Percentiles rank a stretch among this genome's conserved stretches.
phyloP scores from a whole-genome alignment of 2,888 invertebrate genomes.

The Dusona sp. region DNA sequence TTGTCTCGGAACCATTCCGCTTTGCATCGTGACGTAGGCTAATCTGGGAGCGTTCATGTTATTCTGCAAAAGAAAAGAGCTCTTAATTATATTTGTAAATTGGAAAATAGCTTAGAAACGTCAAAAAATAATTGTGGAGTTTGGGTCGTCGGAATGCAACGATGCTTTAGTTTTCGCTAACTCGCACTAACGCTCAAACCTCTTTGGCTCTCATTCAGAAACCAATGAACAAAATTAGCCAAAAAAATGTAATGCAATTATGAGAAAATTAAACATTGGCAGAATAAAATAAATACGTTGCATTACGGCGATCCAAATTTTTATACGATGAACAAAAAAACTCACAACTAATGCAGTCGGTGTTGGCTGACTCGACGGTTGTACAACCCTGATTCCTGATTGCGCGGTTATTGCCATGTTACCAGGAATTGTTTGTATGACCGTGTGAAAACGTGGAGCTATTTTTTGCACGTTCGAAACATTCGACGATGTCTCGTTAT shows the following conservation, averaged over 20 bases:
- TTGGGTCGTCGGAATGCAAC: neutral
- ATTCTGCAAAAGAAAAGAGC: conserved; percentile 74
- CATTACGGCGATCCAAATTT: neutral
- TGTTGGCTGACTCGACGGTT: conserved; percentile 78
- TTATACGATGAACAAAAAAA: conserved; percentile 30
- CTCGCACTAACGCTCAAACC: neutral
- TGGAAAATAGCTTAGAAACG: neutral
- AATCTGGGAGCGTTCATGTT: conserved; percentile 80
- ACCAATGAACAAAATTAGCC: neutral
- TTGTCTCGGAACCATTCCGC: conserved; percentile 78
- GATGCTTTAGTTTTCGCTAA: neutral
- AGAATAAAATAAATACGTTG: neutral
- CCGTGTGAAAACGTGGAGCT: conserved; percentile 77
- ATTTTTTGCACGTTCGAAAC: conserved; percentile 69
- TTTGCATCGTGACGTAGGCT: conserved; percentile 81
- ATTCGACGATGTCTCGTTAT: conserved; percentile 46
- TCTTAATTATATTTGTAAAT: neutral
- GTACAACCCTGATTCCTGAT: conserved; percentile 79
- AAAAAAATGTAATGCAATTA: neutral
- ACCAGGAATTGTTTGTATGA: conserved; percentile 79
- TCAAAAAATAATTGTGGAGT: neutral
- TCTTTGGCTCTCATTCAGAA: neutral
- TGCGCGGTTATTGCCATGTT: conserved; percentile 77
- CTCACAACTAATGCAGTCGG: conserved; percentile 81
- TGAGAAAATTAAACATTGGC: neutral